A percentile compares a stretch with the other conserved stretches of the same genome.
phyloP scores from a whole-genome alignment of 2,113 vertebrate species.

The Petromus typicus region DNA sequence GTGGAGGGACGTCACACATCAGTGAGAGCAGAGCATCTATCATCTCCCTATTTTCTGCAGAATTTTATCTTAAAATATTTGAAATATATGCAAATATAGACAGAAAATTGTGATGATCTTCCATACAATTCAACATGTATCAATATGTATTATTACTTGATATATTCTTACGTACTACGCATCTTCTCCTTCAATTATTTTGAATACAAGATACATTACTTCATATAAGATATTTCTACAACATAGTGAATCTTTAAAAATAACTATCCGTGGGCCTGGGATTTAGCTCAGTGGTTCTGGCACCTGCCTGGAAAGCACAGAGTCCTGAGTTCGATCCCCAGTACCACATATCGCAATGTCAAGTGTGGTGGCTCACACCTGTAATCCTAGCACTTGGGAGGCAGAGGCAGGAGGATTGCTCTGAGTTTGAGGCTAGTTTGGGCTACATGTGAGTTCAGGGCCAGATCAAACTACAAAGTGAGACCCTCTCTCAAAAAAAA shows the following conservation, averaged over 20 bases:
- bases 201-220: not conserved
- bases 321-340: no score
- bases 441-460: no score
- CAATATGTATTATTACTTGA: not conserved
- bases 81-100: not conserved
- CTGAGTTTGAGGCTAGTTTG: no score
- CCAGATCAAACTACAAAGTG: no score
- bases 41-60: not conserved
- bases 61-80: constrained; percentile 15
- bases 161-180: not conserved
- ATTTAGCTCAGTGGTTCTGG: no score
- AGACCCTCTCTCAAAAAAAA: no score
- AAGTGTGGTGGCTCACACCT: no score
- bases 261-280: no score
- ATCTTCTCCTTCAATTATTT: not conserved
- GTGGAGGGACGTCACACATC: not conserved
- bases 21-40: not conserved
- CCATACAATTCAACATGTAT: not conserved
- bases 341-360: no score
- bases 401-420: no score
- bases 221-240: constrained; percentile 45
- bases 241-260: not conserved
- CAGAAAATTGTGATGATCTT: not conserved
- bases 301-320: no score
- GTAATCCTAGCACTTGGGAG: no score